Conservation (phyloP, 2,797 vertebrate genomes). For the Coracias cyanogaster region DNA sequence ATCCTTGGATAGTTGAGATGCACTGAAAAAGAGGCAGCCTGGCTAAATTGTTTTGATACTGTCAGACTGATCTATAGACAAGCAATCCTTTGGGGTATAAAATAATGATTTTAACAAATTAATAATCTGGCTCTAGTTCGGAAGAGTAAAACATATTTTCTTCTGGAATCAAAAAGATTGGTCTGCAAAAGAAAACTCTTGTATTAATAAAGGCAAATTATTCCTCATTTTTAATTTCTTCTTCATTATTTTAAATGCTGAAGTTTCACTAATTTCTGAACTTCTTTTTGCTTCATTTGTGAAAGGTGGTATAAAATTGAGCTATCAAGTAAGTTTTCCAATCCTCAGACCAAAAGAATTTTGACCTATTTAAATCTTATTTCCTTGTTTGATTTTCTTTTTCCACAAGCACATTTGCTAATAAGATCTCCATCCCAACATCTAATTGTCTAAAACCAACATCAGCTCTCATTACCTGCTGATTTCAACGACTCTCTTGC, state of each 20-base stretch:
- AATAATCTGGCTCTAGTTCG: background rate
- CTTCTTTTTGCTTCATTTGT: background rate
- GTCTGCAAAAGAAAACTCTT: background rate
- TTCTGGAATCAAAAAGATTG: background rate
- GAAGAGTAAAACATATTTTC: background rate
- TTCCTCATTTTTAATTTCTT: background rate
- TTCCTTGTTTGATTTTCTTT: background rate
- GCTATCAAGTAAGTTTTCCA: background rate
- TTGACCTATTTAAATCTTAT: background rate
- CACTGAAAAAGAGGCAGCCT: background rate
- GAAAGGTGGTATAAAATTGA: background rate
- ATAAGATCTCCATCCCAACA: background rate
- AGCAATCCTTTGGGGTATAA: background rate
- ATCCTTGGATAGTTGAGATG: background rate
- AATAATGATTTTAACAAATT: background rate
- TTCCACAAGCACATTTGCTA: background rate
- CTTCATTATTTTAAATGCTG: background rate
- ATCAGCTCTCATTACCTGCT: background rate
- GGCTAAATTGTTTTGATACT: background rate
- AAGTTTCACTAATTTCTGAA: background rate
- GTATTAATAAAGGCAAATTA: background rate
- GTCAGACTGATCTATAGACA: background rate
- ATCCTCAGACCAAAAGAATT: background rate
- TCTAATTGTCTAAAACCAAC: background rate
- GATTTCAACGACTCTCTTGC: background rate